Evolutionary conservation across 1,140 invertebrate species (phyloP), one percentile per base, ranked within the genome.

Genomic region (Pantala flavescens): DNA sequence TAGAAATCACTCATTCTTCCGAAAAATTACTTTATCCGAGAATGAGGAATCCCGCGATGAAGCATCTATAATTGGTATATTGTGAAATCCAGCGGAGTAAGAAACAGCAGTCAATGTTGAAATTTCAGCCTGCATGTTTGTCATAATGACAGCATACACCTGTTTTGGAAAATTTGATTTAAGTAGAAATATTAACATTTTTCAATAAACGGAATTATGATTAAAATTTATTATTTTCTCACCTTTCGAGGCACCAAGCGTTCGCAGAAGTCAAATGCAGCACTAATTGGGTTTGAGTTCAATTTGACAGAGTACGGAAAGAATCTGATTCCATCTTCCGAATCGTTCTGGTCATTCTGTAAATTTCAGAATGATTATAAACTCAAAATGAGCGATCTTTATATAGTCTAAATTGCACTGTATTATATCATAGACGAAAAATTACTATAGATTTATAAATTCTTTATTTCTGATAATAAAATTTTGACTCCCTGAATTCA

Each of bases 81-180:
- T 94, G 85, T 98, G 99, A 84, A 98, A 99, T 19, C 96, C 96
- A 81, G 95, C 96, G 0, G 97, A 98, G 81, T 98, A 99, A 10
- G 97, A 97, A 14, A 97, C 94, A 23, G 96, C 94, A 16, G 95
- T 94, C 24, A 95, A 93, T 43, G 94, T 96, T 74, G 96, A 84
- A 81, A 96, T 94, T 43, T 91, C 92, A 70, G 89, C 92, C 77
- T 92, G 82, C 19, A 94, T 93, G 85, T 96, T 93, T 19, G 93
- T 95, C 43, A 96, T 94, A 19, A 97, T 90, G 24, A 96, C 92
- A 5, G 93, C 93, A 79, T 96, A 98, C 7, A 97, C 92, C 88
- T 92, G 82, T 76, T 36, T 9, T 9, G 28, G 2, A 36, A 36
- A 36, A 9, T 36, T 36, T 36, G 28, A 36, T 36, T 36, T 5